phyloP scores from a whole-genome alignment of 2,888 invertebrate species.

The Athrips mouffetella region DNA sequence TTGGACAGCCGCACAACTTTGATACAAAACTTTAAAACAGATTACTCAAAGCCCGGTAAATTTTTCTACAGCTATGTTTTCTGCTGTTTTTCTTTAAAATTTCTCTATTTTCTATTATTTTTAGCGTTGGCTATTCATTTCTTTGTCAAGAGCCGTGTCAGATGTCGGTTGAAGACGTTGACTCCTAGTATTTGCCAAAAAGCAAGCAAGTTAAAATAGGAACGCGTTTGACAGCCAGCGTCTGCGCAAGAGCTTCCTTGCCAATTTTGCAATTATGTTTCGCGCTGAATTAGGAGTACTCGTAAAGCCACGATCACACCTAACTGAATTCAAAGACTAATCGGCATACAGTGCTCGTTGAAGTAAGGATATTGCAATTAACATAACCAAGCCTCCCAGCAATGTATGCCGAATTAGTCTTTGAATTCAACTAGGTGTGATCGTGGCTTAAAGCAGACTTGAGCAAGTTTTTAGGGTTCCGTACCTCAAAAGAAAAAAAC shows the following conservation, averaged over 20 bases:
- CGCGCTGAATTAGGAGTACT: not conserved
- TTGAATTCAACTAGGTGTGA: too few relatives aligned
- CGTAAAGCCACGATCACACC: too few relatives aligned
- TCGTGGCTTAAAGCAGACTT: too few relatives aligned
- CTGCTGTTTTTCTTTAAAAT: too few relatives aligned
- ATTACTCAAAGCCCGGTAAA: constrained; percentile 38
- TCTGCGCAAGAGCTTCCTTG: constrained; percentile 62
- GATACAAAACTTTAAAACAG: not conserved
- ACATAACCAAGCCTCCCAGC: too few relatives aligned
- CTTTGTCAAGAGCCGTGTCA: constrained; percentile 56
- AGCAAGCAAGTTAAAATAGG: constrained; percentile 60
- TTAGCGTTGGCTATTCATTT: constrained; percentile 50
- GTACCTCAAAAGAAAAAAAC: too few relatives aligned
- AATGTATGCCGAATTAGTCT: too few relatives aligned
- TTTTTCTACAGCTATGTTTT: constrained; percentile 38
- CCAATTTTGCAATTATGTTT: constrained; percentile 69
- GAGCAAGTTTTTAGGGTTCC: too few relatives aligned
- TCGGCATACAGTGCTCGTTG: too few relatives aligned
- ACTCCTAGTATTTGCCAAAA: constrained; percentile 72
- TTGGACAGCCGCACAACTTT: too few relatives aligned
- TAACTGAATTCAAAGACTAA: too few relatives aligned
- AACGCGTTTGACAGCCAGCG: constrained; percentile 63
- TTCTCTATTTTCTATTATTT: constrained; percentile 35
- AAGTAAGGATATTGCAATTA: too few relatives aligned
- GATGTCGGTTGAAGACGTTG: constrained; percentile 68